Evolutionary conservation across 2,888 invertebrate species (phyloP), one percentile per base, ranked within the genome.

Genomic region (Agrochola lota): DNA sequence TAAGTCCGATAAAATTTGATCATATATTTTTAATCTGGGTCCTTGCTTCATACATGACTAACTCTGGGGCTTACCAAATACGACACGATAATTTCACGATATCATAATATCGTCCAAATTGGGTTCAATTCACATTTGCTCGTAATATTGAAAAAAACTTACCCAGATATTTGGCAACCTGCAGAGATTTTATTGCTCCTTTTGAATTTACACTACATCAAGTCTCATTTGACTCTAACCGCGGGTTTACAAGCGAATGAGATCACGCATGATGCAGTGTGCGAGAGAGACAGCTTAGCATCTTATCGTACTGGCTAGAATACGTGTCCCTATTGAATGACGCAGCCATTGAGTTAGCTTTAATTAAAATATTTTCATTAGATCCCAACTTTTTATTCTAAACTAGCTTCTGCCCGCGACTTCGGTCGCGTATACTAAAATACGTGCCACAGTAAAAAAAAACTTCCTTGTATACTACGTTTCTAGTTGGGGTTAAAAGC

Each of bases 161-260:
- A 46, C 68, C 23, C 63, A 43, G 20, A 40, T 66, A 35, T 80
- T 82, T 75, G 30, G 30, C 62, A 75, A 81, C 55, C 11, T 15
- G 2, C 26, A n/a, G 49, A 72, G 7, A n/a, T 74, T 67, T 67
- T 74, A 67, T 62, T 62, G 15, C 15, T 67, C 40, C 46, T 59
- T 62, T 63, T 75, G 20, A 62, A 68, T 68, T 57, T 30, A 67
- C 46, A 57, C 67, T 60, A 57, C 76, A 75, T 81, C 23, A 81
- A 63, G 62, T 46, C 20, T 49, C 63, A 66, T 63, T 69, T 85
- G 73, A 79, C 69, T 83, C 23, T 68, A 57, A 81, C 79, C 23
- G 67, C 40, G 57, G 57, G 55, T 63, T 81, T 80, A 76, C 74
- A 75, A 84, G 67, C 76, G 67, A 83, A 80, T 86, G 84, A 84